Evolutionary conservation across 2,113 vertebrate species (phyloP).

Genomic region (Pedionomus torquatus): DNA sequence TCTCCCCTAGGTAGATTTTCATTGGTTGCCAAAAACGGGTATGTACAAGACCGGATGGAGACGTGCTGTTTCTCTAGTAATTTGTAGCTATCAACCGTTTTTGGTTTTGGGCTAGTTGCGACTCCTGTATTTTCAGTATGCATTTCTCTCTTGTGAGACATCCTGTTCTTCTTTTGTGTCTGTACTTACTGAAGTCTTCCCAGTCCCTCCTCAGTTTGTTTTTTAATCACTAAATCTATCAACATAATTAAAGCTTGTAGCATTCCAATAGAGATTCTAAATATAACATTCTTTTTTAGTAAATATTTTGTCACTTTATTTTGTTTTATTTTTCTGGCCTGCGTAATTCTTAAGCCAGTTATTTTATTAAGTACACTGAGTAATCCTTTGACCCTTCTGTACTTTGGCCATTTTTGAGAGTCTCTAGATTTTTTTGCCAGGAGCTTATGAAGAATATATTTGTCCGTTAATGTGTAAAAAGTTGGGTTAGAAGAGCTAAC

Average conservation of each 20-base stretch:
- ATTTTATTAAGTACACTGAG: background rate
- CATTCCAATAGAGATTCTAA: background rate
- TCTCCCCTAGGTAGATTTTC: background rate
- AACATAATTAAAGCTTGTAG: background rate
- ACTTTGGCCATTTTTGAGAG: background rate
- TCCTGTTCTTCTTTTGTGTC: background rate
- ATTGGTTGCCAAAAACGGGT: background rate
- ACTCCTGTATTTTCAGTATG: background rate
- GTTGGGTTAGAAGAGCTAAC: background rate
- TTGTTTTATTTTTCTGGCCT: background rate
- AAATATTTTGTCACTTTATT: background rate
- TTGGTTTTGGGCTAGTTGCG: background rate
- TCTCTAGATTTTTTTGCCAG: background rate
- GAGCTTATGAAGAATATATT: background rate
- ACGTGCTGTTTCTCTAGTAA: accelerated
- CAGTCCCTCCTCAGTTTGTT: background rate
- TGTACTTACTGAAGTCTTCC: background rate
- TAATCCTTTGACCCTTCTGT: background rate
- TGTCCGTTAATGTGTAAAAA: background rate
- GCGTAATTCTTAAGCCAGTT: background rate
- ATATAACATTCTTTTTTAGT: background rate
- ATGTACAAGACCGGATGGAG: accelerated
- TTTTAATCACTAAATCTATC: background rate
- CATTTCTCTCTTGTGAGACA: background rate
- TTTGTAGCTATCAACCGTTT: background rate